phyloP scores from a whole-genome alignment of 2,113 vertebrate genomes.

The Cochlearius cochlearius region DNA sequence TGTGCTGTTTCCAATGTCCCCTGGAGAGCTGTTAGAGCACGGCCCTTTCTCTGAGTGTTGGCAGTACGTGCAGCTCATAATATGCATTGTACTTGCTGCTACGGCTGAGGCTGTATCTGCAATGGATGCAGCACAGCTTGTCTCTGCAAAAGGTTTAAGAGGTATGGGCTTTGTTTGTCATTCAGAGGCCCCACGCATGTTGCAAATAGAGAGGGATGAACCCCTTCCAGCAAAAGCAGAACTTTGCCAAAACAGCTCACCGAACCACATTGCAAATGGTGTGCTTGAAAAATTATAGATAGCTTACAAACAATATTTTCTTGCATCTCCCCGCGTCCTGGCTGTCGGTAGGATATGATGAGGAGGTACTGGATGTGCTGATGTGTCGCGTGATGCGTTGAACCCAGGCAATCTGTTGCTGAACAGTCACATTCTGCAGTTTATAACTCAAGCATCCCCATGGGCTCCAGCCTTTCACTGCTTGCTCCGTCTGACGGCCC shows the following conservation, averaged over 20 bases:
- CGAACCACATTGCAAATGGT: not conserved
- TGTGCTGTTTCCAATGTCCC: not conserved
- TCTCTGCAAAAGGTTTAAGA: not conserved
- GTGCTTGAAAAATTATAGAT: not conserved
- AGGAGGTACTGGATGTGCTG: not conserved
- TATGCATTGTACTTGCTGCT: not conserved
- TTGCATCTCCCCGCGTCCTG: not conserved
- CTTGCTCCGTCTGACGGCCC: not conserved
- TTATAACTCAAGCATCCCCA: not conserved
- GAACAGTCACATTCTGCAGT: not conserved
- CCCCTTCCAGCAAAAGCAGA: not conserved
- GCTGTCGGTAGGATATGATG: not conserved
- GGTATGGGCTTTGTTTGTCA: not conserved
- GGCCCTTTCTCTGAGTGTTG: not conserved
- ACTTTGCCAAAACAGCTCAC: not conserved
- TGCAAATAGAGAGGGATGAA: not conserved
- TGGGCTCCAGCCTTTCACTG: not conserved
- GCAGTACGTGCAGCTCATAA: not conserved
- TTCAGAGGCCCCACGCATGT: rapidly evolving
- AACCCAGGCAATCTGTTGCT: not conserved
- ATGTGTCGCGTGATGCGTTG: not conserved
- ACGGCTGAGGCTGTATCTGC: not conserved
- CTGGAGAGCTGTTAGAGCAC: not conserved
- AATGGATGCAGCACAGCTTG: not conserved
- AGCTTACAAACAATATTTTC: not conserved